Evolutionary conservation across 1,140 invertebrate genomes (phyloP).

Genomic region (Steinernema feltiae): DNA sequence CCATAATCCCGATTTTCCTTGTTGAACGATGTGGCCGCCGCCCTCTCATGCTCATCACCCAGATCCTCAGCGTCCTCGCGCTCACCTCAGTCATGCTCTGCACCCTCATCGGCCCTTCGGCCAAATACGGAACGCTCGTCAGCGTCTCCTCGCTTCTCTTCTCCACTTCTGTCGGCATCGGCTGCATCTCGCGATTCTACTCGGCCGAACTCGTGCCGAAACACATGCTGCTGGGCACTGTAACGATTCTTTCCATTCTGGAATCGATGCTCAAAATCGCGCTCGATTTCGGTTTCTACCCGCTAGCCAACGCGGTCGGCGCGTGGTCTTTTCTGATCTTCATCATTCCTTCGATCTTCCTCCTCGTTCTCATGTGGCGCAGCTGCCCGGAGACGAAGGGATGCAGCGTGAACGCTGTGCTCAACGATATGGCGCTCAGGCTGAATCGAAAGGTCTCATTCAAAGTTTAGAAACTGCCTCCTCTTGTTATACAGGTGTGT

Average conservation of each 20-base stretch:
- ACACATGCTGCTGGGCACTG: not conserved
- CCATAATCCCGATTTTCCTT: constrained; percentile 14
- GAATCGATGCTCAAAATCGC: constrained; percentile 13
- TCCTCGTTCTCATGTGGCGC: constrained; percentile 11
- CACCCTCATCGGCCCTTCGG: not conserved
- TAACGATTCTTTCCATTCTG: constrained; percentile 8
- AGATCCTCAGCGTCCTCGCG: not conserved
- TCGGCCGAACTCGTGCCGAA: constrained; percentile 10
- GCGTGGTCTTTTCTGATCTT: not conserved
- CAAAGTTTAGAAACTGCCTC: not conserved
- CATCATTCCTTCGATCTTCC: constrained; percentile 8
- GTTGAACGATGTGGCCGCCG: constrained; percentile 11
- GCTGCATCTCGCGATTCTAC: constrained; percentile 13
- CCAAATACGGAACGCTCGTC: not conserved
- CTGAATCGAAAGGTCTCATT: not conserved
- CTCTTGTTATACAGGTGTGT: too few relatives aligned
- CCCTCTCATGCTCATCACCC: constrained; percentile 9
- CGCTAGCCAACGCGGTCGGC: not conserved
- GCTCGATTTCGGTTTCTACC: constrained; percentile 16
- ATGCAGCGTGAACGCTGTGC: not conserved
- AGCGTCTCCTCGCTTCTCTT: constrained; percentile 2
- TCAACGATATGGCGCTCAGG: constrained; percentile 9
- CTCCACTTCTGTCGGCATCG: constrained; percentile 10
- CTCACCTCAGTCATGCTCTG: constrained; percentile 13
- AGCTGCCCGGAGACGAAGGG: constrained; percentile 15